These are phyloP conservation scores for Rhinoraja longicauda DNA, from an alignment of 2,797 vertebrate genomes.

Conservation along the genomic window DNA sequence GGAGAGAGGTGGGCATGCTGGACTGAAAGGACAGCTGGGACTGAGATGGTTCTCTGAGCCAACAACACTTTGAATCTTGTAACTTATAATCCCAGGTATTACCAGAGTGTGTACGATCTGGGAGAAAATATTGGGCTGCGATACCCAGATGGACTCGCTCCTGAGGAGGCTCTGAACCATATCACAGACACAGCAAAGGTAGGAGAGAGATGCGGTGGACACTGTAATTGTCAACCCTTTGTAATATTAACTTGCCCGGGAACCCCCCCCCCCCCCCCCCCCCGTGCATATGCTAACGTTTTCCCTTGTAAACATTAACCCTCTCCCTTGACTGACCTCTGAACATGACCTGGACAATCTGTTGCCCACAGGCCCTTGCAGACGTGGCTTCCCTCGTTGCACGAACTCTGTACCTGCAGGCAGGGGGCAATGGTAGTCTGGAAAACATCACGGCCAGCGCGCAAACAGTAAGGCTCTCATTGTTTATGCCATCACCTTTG, in stretches of 20 bases:
- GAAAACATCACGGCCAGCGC: conserved; percentile 63
- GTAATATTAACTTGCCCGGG: neutral
- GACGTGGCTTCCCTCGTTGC: conserved; percentile 76
- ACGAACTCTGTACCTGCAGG: conserved; percentile 71
- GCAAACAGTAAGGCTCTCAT: conserved; percentile 60
- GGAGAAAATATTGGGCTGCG: neutral
- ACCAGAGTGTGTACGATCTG: neutral
- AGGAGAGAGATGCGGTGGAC: neutral
- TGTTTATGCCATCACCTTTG: no score
- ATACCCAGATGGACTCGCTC: neutral
- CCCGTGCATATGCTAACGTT: no score
- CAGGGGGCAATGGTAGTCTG: conserved; percentile 59
- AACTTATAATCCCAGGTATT: neutral
- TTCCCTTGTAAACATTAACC: no score
- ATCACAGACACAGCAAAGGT: neutral
- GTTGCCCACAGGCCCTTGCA: conserved; percentile 63
- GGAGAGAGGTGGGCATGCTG: neutral
- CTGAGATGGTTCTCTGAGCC: no score
- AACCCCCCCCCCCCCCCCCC: neutral
- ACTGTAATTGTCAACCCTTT: neutral
- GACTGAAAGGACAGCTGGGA: neutral
- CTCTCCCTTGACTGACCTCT: neutral
- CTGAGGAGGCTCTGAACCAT: neutral
- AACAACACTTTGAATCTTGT: no score
- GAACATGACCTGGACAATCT: neutral